Evolutionary conservation across 2,113 vertebrate species (phyloP), one percentile per base, ranked within the genome.

Genomic region (Pachycephala philippinensis): DNA sequence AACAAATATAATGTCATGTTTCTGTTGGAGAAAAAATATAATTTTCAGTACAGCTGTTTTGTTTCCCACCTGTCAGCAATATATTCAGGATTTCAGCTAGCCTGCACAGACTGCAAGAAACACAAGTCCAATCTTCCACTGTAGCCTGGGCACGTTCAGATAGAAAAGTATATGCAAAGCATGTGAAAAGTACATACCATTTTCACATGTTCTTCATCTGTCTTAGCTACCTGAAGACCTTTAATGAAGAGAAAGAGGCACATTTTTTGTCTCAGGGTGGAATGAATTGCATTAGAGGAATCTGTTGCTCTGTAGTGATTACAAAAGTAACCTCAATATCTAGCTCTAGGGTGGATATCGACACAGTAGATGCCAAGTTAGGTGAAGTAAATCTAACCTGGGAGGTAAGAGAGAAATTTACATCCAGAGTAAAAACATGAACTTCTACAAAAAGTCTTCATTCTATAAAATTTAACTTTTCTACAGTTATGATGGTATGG

Each of bases 241-340:
- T 31, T 47, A 59, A 59, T 23, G 44, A 78, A 42, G 12, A 79
- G n/a, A 74, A 57, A 63, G 33, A 68, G 6, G 4, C 4, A 75
- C 3, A 49, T 50, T 59, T 49, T 79, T 74, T 63, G 39, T 56
- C 50, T 68, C 21, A 56, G 0, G 3, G 9, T 35, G 12, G 56
- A 59, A 75, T 24, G 6, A 76, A 63, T 17, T 64, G 7, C 16
- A 26, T 37, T 54, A 17, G 8, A 33, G 15, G 14, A n/a, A 75
- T 54, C 26, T 71, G 1, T 50, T 59, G 56, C 37, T 90, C 33
- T 69, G 15, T 11, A 18, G 5, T 0, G 0, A 53, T 69, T 69
- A 28, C 15, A 76, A 76, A 90, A 76, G 31, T 19, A 19, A 2
- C 23, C 15, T 76, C n/a, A 60, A 11, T 64, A 71, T 18, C 33